These are phyloP conservation scores for Druon quercuslanigerum DNA, from an alignment of 1,140 invertebrate species.

Conservation along the genomic window DNA sequence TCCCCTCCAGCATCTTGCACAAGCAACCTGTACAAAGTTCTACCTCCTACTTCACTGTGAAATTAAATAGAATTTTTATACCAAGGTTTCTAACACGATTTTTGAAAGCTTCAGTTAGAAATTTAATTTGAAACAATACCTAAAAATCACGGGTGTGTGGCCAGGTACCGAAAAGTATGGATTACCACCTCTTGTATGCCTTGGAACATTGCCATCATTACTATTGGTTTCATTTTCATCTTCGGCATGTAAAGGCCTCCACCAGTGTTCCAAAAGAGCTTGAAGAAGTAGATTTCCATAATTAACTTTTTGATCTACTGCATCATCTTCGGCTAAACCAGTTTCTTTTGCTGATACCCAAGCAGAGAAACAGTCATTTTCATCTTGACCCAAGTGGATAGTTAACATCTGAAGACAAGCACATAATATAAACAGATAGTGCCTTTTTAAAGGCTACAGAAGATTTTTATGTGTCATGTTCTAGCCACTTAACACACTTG, in stretches of 20 bases:
- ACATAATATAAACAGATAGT: conserved; percentile 30
- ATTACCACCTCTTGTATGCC: conserved; percentile 79
- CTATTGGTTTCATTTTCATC: conserved; percentile 70
- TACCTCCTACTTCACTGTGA: conserved; percentile 93
- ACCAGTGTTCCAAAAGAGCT: conserved; percentile 97
- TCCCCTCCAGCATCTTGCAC: conserved; percentile 97
- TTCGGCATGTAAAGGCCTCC: conserved; percentile 79
- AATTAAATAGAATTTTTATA: conserved; percentile 37
- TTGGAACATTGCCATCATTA: conserved; percentile 68
- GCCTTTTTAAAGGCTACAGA: conserved; percentile 5
- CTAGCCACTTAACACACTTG: no score
- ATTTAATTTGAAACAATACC: conserved; percentile 74
- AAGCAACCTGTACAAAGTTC: conserved; percentile 92
- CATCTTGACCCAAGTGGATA: conserved; percentile 97
- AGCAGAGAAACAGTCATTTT: conserved; percentile 97
- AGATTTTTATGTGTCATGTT: no score
- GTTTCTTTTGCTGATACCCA: conserved; percentile 98
- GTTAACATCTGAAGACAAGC: conserved; percentile 88
- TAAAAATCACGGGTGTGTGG: conserved; percentile 98
- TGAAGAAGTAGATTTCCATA: conserved; percentile 96
- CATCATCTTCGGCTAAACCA: conserved; percentile 85
- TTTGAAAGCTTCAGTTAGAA: conserved; percentile 3
- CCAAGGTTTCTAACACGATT: conserved; percentile 38
- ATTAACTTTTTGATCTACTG: conserved; percentile 96
- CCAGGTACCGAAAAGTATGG: conserved; percentile 94